phyloP scores from a whole-genome alignment of 2,113 vertebrate genomes.

The Erpornis zantholeuca region DNA sequence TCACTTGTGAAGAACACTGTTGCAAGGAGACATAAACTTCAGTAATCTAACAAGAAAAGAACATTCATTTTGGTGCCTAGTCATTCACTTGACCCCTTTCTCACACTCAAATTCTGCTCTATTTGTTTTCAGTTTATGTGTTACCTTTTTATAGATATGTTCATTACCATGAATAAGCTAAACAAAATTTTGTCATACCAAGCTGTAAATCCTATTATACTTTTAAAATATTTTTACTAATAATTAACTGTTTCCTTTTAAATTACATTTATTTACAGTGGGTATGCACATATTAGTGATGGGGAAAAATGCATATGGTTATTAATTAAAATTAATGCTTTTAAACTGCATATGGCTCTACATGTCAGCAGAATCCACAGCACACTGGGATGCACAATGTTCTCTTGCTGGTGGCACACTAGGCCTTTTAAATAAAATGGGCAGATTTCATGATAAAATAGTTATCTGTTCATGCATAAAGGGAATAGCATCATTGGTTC shows the following conservation, averaged over 20 bases:
- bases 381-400: neutral
- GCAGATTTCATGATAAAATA: neutral
- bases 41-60: neutral
- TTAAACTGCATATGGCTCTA: neutral
- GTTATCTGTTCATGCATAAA: neutral
- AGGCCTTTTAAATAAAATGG: neutral
- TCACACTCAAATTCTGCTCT: neutral
- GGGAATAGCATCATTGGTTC: neutral
- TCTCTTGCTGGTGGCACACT: neutral
- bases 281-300: neutral
- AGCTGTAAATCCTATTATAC: neutral
- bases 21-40: slow-evolving; percentile 1
- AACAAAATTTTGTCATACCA: neutral
- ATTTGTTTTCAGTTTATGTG: neutral
- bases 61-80: neutral
- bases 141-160: neutral
- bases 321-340: neutral
- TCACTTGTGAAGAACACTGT: neutral
- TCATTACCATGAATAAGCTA: neutral
- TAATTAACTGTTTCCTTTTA: neutral
- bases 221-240: neutral
- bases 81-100: neutral
- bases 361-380: neutral
- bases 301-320: neutral
- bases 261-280: neutral